A percentile compares a stretch with the other conserved stretches of the same genome.
Evolutionary conservation across 1,140 invertebrate species (phyloP).

Genomic region (Drosophila repletoides): DNA sequence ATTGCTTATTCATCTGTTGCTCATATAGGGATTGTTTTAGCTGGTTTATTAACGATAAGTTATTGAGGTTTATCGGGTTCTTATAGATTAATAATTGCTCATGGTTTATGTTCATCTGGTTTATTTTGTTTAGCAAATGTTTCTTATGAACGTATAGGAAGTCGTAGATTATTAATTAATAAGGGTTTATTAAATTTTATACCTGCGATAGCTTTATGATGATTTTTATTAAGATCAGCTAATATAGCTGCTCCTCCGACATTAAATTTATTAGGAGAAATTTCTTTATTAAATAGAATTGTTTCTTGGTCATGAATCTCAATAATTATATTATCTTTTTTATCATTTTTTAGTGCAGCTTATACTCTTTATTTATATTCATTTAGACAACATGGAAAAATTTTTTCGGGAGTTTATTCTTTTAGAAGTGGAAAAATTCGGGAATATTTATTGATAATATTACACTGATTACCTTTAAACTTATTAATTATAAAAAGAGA

Average conservation of each 20-base stretch:
- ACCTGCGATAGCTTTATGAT: conserved; percentile 83
- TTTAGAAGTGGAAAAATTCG: conserved; percentile 79
- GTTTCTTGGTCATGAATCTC: conserved; percentile 82
- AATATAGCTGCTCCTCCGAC: conserved; percentile 83
- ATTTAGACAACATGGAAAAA: conserved; percentile 84
- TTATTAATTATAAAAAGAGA: conserved; percentile 84
- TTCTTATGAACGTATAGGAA: conserved; percentile 84
- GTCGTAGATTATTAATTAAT: conserved; percentile 82
- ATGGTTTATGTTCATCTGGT: conserved; percentile 87
- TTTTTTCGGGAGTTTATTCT: conserved; percentile 74
- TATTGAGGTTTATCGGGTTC: conserved; percentile 83
- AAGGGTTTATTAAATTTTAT: conserved; percentile 82
- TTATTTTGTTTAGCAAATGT: conserved; percentile 88
- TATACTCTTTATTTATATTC: conserved; percentile 84
- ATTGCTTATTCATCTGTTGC: conserved; percentile 57
- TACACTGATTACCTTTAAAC: conserved; percentile 86
- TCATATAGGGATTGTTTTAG: conserved; percentile 52
- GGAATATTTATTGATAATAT: conserved; percentile 85
- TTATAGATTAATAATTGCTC: conserved; percentile 85
- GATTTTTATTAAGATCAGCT: conserved; percentile 85
- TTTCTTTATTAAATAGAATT: conserved; percentile 85
- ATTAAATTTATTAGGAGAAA: conserved; percentile 84
- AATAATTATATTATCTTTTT: conserved; percentile 83
- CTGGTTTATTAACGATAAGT: conserved; percentile 83
- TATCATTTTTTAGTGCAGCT: conserved; percentile 82